Evolutionary conservation across 2,888 invertebrate genomes (phyloP).

Genomic region (Plagodis dolabraria): DNA sequence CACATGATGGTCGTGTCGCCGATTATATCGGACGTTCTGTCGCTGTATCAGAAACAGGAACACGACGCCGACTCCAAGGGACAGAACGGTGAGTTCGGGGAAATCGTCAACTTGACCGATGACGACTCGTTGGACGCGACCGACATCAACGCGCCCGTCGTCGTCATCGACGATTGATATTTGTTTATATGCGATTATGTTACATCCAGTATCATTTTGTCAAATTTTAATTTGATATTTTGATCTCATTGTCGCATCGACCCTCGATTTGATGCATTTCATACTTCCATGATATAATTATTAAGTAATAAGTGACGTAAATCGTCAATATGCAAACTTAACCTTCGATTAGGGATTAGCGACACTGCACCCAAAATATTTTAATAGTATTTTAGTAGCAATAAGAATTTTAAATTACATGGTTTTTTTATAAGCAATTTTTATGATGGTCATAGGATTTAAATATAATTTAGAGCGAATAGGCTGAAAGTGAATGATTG

Average conservation of each 20-base stretch:
- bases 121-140: slow-evolving; percentile 59
- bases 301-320: too few relatives aligned
- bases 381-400: neutral
- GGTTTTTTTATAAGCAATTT: neutral
- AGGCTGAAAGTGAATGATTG: neutral
- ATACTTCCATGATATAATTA: too few relatives aligned
- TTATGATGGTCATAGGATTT: slow-evolving; percentile 6
- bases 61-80: slow-evolving; percentile 34
- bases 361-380: neutral
- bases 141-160: slow-evolving; percentile 44
- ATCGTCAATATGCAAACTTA: too few relatives aligned
- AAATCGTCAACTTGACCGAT: slow-evolving; percentile 55
- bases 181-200: neutral
- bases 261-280: too few relatives aligned
- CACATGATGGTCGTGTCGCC: slow-evolving; percentile 66
- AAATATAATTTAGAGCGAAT: too few relatives aligned
- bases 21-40: slow-evolving; percentile 75
- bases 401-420: neutral
- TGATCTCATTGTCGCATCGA: too few relatives aligned
- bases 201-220: neutral
- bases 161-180: slow-evolving; percentile 61
- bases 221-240: too few relatives aligned
- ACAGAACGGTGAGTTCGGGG: slow-evolving; percentile 21
- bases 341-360: too few relatives aligned
- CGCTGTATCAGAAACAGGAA: slow-evolving; percentile 59